These are phyloP conservation scores for Gymnothorax javanicus DNA, from an alignment of 2,797 vertebrate genomes.

Conservation along the genomic window DNA sequence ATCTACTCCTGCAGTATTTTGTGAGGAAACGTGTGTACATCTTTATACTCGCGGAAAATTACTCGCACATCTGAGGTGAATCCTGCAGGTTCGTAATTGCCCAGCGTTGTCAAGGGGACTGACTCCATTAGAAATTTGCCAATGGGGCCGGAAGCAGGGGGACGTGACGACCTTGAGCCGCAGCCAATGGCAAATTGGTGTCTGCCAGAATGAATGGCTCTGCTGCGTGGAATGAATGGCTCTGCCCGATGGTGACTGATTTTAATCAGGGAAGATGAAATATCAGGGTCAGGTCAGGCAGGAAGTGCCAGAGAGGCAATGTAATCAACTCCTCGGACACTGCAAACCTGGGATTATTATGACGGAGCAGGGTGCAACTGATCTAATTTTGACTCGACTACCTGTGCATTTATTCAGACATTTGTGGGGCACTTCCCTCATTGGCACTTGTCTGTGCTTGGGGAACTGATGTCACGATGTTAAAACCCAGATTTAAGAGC, in stretches of 20 bases:
- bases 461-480: background rate
- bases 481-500: too few species aligned
- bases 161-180: background rate
- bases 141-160: background rate
- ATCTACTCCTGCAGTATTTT: too few species aligned
- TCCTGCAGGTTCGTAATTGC: background rate
- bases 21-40: too few species aligned
- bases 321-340: background rate
- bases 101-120: too few species aligned
- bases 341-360: background rate
- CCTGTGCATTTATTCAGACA: background rate
- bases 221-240: background rate
- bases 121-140: background rate
- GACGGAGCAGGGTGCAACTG: background rate
- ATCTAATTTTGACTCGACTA: background rate
- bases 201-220: background rate
- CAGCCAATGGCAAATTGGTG: background rate
- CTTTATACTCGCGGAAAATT: too few species aligned
- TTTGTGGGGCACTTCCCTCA: background rate
- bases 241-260: background rate
- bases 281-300: background rate
- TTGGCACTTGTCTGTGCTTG: background rate
- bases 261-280: background rate
- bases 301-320: background rate
- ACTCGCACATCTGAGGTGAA: background rate